Base-by-base conservation (phyloP, 2,888 invertebrate species). In the Diabrotica balteata region DNA sequence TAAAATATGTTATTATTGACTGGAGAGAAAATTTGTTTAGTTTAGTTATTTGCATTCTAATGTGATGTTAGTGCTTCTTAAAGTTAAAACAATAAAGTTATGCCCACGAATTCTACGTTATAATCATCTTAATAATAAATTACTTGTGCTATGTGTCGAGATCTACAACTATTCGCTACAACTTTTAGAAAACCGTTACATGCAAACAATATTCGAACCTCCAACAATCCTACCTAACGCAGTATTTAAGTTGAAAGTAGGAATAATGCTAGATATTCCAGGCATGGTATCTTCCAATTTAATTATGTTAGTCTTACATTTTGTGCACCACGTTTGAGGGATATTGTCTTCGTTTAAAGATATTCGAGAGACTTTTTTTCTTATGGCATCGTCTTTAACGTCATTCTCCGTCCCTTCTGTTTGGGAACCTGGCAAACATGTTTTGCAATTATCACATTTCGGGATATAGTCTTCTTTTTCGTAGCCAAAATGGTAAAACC, bases 401-500 rank as follows among this genome's bases (percentile, higher is more conserved):
- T 69, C 70, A n/a, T 72, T 70, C 32, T 69, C 8, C 11, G 67
- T 73, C 9, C 65, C 67, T 46, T 71, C 73, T 8, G 61, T 59
- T 52, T 51, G 47, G 47, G 66, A 70, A 46, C 59, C 65, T 10
- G 55, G 22, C 8, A 32, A 50, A 11, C 64, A 53, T 9, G 68
- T 55, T 67, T 75, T 72, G 63, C 78, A 79, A 60, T 65, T 72
- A 43, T 75, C 71, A 62, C 74, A 75, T 66, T 76, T 77, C 4
- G 75, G 74, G 9, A 76, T 72, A 61, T 83, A 83, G 63, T 89
- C 89, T 73, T 89, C 87, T 75, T 88, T 86, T 79, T 91, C 90
- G 77, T 85, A 87, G 42, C 90, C 90, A 76, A 87, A 87, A 80
- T 93, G 92, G 79, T 93, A 88, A 80, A 91, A 93, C 73, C 91